Base-by-base conservation (phyloP, 2,888 invertebrate genomes). In the Tetramorium bicarinatum region DNA sequence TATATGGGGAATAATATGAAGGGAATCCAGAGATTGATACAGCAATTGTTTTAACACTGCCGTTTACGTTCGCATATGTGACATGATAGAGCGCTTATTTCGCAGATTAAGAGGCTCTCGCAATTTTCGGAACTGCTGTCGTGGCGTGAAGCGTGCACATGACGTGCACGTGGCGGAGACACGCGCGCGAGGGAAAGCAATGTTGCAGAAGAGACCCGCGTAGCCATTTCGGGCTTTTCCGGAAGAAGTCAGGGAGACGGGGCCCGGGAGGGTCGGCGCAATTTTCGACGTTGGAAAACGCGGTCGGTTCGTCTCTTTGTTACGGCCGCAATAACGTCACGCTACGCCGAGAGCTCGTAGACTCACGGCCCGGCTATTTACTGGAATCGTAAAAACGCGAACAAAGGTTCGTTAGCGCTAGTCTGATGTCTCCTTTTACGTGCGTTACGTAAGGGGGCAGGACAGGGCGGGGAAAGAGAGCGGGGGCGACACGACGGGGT, bases 151-250 rank as follows among this genome's bases (percentile, higher is more conserved):
- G 44, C 47, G 25, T 44, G 67, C n/a, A 62, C 47, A 83, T 83
- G 85, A 88, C 83, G 82, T 56, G 77, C 88, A 84, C 89, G 89
- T 90, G 89, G 61, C 82, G 61, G 54, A 49, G 81, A 79, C 54
- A 54, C 59, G 66, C 79, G 82, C 9, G 49, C 29, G 71, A 64
- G 59, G 72, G 71, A 81, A 69, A 81, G 76, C 59, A 82, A 84
- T 38, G 84, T 44, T 25, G 38, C 66, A 66, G 34, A 56, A 61
- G 84, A 80, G 84, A 80, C n/a, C 61, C 61, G 18, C 15, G 66
- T 18, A 38, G 34, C 81, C 62, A 66, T 71, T 83, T 83, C 47
- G 49, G 52, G 49, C 15, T 62, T 67, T 66, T 82, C 87, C 75
- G 83, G 21, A 54, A 64, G 59, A 41, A 34, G 44, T 59, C 47